Evolutionary conservation across 2,113 vertebrate genomes (phyloP), one percentile per base, ranked within the genome.

Genomic region (Indicator maculatus): DNA sequence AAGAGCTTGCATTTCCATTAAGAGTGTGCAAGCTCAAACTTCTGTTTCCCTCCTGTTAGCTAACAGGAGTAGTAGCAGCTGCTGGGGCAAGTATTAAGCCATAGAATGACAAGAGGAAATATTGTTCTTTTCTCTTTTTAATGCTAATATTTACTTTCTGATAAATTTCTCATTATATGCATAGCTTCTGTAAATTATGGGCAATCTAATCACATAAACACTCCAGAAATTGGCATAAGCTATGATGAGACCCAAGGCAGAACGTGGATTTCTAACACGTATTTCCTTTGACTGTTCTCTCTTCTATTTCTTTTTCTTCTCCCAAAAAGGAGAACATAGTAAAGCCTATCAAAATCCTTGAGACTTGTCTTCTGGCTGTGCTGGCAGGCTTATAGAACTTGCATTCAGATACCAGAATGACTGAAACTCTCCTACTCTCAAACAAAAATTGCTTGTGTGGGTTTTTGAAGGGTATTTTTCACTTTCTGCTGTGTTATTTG

Each of bases 401-500:
- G 17, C 31, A 75, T 78, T 96, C 79, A 90, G 73, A 77, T 74
- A 72, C 56, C 63, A 71, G 65, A 41, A 86, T 1, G 5, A 83
- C 28, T 73, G 52, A 80, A 81, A 50, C 45, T 93, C 69, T 93
- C 47, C 53, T 64, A 18, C 36, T 87, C 56, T 79, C 15, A 28
- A 45, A 96, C 53, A 88, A 55, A 95, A 94, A 91, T 83, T 50
- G 16, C 39, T 91, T 93, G 12, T 95, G 76, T 0, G 1, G 80
- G 30, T 53, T 83, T 86, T 89, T 89, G 84, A 85, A 83, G 84
- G 69, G 52, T 91, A 72, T 95, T 94, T 91, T 93, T 38, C 33
- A 59, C 90, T 90, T 89, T 80, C 39, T 73, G 64, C 80, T 93
- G 77, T 74, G 56, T 92, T 89, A 64, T n/a, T 90, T 95, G 93